Evolutionary conservation across 2,888 invertebrate species (phyloP).

Genomic region (Dolichomitus sp.): DNA sequence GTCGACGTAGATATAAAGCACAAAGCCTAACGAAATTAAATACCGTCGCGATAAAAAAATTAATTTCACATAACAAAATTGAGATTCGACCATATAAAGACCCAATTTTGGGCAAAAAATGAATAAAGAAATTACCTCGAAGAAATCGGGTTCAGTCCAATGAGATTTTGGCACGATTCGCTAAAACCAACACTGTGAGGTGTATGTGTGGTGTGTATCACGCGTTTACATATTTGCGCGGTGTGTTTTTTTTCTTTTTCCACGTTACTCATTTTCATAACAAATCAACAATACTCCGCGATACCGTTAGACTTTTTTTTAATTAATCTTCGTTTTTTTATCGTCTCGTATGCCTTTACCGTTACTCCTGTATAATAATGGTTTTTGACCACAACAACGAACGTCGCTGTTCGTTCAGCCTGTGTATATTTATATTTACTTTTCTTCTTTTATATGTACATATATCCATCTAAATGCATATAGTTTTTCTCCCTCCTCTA

Average conservation of each 20-base stretch:
- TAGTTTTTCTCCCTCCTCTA: slow-evolving; percentile 68
- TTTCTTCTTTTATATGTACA: slow-evolving; percentile 67
- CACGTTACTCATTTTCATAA: slow-evolving; percentile 63
- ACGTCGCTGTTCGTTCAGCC: slow-evolving; percentile 45
- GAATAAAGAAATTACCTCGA: slow-evolving; percentile 9
- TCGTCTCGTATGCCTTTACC: slow-evolving; percentile 51
- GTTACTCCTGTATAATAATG: slow-evolving; percentile 60
- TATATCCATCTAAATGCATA: slow-evolving; percentile 81
- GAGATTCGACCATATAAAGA: slow-evolving; percentile 19
- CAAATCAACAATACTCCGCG: slow-evolving; percentile 67
- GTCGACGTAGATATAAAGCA: slow-evolving; percentile 74
- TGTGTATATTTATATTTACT: slow-evolving; percentile 76
- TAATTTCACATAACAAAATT: slow-evolving; percentile 31
- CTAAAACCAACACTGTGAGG: slow-evolving; percentile 75
- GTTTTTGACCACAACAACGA: slow-evolving; percentile 52
- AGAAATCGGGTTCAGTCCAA: slow-evolving; percentile 45
- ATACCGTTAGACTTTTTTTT: slow-evolving; percentile 68
- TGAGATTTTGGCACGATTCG: slow-evolving; percentile 83
- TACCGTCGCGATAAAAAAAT: slow-evolving; percentile 28
- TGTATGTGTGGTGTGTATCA: slow-evolving; percentile 39
- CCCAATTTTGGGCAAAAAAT: slow-evolving; percentile 6
- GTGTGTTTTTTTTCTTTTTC: slow-evolving; percentile 55
- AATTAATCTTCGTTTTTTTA: slow-evolving; percentile 44
- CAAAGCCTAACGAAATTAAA: slow-evolving; percentile 49
- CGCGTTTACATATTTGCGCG: slow-evolving; percentile 55